These are phyloP conservation scores for Polietes domitor DNA, from an alignment of 2,888 invertebrate species.

Conservation along the genomic window DNA sequence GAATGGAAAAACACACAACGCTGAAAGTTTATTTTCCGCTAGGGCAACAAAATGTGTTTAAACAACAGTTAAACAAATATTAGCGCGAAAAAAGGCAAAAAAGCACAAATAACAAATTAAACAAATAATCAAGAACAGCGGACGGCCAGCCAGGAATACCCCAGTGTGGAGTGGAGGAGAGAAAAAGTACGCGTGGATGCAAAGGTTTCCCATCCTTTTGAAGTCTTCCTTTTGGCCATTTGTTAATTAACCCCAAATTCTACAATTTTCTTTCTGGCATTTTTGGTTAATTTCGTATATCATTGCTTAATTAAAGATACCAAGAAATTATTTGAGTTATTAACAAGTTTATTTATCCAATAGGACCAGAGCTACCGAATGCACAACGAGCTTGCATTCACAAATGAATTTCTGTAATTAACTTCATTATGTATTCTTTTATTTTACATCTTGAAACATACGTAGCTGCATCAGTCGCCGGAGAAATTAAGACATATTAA, in stretches of 20 bases:
- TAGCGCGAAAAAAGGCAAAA: not conserved
- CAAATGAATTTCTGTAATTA: not conserved
- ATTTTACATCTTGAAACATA: not conserved
- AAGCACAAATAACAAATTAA: not conserved
- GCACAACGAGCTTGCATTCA: not conserved
- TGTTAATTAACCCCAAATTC: slow-evolving; percentile 1
- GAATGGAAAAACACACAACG: not conserved
- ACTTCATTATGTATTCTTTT: not conserved
- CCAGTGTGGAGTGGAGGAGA: not conserved
- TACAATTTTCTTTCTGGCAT: no score
- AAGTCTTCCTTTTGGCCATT: not conserved
- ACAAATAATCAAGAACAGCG: not conserved
- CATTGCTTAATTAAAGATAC: not conserved
- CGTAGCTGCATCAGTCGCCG: not conserved
- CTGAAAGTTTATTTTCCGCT: not conserved
- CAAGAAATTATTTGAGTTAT: not conserved
- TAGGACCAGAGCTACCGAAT: not conserved
- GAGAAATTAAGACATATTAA: not conserved
- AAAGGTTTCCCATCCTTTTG: not conserved
- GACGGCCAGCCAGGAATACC: not conserved
- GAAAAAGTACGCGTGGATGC: not conserved
- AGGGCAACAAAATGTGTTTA: slow-evolving; percentile 10
- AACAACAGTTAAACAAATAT: slow-evolving; percentile 24
- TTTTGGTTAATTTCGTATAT: not conserved
- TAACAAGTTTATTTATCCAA: not conserved